Base-by-base conservation (phyloP, 2,888 invertebrate species). In the Willowsia nigromaculata region DNA sequence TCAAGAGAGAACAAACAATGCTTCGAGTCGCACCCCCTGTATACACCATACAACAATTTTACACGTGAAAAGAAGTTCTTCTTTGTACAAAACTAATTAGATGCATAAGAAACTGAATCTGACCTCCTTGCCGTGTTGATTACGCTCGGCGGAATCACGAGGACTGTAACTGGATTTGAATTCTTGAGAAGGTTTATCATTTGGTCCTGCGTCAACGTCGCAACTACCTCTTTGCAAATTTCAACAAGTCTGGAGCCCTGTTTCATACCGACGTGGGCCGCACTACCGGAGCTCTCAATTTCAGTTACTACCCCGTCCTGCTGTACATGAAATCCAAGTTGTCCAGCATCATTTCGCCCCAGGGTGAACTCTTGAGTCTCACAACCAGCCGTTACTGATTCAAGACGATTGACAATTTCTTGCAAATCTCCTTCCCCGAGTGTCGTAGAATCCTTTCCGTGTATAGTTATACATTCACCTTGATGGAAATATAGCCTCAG, bases 261-360 rank as follows among this genome's bases (percentile, higher is more conserved):
- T 71, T 97, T 94, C 71, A 99, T 95, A n/a, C 98, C 99, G 1
- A 97, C 97, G 88, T 96, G 95, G 94, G 96, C 96, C 40, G 97
- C 96, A 47, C 95, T 94, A 33, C 96, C 96, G 93, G 95, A 94
- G 93, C 95, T 95, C 93, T 98, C 98, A n/a, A 98, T 98, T 93
- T 98, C 97, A 2, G 98, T 98, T 40, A 99, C 98, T 30, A 99
- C 96, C 2, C 99, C 99, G 94, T 98, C 98, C 18, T 97, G 97
- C 93, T 98, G 98, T 50, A 98, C 97, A 94, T 97, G 97, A 94
- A 97, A 97, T n/a, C 90, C 89, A 0, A 78, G 56, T 56, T 78
- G 98, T 15, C 97, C 96, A 93, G 97, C 95, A 80, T 96, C 95
- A 93, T 97, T 98, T 25, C 98, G 95, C 93, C 96, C 96, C 90